Percentiles rank a stretch among this genome's conserved stretches.
These are phyloP conservation scores for Alosa alosa DNA, from an alignment of 2,113 vertebrate genomes.

Conservation along the genomic window DNA sequence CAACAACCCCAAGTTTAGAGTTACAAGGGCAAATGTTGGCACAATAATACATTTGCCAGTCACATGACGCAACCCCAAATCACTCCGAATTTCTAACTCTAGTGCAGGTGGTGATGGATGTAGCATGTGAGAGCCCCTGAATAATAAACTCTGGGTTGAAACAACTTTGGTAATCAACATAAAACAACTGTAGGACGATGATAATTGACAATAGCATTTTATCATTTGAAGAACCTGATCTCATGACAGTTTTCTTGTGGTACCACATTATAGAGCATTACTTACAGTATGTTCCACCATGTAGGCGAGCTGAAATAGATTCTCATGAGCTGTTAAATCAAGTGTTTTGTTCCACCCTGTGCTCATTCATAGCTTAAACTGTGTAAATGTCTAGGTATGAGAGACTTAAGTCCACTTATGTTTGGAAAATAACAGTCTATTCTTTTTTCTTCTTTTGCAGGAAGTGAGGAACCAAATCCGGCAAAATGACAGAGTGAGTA, in stretches of 20 bases:
- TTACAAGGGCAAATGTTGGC: neutral
- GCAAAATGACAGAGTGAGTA: constrained; percentile 71
- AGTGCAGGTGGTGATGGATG: neutral
- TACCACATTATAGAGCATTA: neutral
- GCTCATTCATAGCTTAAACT: neutral
- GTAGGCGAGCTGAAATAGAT: neutral
- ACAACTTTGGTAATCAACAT: neutral
- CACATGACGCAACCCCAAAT: neutral
- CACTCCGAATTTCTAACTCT: neutral
- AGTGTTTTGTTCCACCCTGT: too few relatives aligned
- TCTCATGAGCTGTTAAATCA: neutral
- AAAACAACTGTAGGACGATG: neutral
- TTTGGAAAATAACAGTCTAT: neutral
- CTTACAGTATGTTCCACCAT: neutral
- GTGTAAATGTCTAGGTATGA: neutral
- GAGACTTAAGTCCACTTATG: neutral
- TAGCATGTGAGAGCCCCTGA: neutral
- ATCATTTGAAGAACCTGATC: neutral
- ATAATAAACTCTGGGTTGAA: neutral
- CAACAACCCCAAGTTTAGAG: neutral
- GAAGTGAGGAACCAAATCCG: constrained; percentile 44
- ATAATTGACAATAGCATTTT: neutral
- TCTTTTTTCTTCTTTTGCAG: constrained; percentile 18
- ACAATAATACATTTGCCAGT: neutral
- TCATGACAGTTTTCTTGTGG: neutral